phyloP scores from a whole-genome alignment of 2,888 invertebrate species.

The Periphyllus acericola region DNA sequence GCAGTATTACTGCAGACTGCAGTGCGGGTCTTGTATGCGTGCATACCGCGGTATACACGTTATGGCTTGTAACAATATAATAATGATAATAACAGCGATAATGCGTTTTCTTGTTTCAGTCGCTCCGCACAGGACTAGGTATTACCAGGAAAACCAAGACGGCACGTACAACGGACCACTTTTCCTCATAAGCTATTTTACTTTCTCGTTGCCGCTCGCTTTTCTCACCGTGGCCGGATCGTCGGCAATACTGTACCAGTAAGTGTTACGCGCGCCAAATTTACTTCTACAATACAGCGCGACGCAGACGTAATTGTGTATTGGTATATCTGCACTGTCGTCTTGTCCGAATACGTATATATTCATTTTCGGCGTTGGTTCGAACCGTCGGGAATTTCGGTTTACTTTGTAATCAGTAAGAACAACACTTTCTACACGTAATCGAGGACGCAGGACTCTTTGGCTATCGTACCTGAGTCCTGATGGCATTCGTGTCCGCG shows the following conservation, averaged over 20 bases:
- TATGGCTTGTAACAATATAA: background rate
- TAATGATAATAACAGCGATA: background rate
- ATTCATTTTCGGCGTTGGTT: too few species aligned
- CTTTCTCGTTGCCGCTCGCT: conserved; percentile 85
- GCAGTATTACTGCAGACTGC: background rate
- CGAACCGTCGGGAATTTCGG: too few species aligned
- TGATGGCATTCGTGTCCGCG: too few species aligned
- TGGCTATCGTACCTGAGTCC: too few species aligned
- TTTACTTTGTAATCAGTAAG: too few species aligned
- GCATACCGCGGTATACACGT: background rate
- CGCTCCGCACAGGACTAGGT: conserved; percentile 86
- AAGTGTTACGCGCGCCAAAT: conserved; percentile 63
- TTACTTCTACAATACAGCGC: background rate
- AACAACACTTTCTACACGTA: too few species aligned
- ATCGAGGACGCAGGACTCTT: too few species aligned
- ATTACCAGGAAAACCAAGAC: conserved; percentile 90
- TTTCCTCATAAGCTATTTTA: conserved; percentile 82
- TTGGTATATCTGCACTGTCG: background rate
- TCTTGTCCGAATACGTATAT: too few species aligned
- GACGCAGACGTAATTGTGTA: background rate
- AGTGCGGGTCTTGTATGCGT: too few species aligned
- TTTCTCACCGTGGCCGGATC: conserved; percentile 79
- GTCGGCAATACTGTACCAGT: conserved; percentile 67
- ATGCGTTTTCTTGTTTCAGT: conserved; percentile 70
- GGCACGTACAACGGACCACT: conserved; percentile 88